Conservation (phyloP, 2,888 invertebrate species). For the Pandemis corylana region DNA sequence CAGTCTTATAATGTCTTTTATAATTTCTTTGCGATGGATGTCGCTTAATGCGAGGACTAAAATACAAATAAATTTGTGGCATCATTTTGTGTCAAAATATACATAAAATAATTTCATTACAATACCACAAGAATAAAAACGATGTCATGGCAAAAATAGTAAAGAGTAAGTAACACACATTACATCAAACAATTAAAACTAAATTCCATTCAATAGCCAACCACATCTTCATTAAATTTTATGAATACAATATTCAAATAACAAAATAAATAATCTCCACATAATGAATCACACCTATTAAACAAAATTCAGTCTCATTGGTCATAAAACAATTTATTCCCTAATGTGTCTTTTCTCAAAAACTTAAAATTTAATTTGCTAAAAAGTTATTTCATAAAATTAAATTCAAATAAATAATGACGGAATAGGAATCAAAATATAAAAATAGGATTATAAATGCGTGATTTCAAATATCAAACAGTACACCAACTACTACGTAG, state of each 20-base stretch:
- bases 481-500: constrained; percentile 19
- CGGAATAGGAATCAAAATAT: constrained; percentile 38
- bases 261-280: constrained; percentile 78
- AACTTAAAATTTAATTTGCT: constrained; percentile 56
- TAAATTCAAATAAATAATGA: constrained; percentile 31
- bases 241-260: constrained; percentile 45
- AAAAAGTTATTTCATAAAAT: constrained; percentile 29
- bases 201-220: constrained; percentile 44
- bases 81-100: constrained; percentile 38
- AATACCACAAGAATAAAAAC: constrained; percentile 42
- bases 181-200: constrained; percentile 52
- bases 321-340: constrained; percentile 70
- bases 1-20: constrained; percentile 78
- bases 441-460: constrained; percentile 33
- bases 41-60: constrained; percentile 32
- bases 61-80: constrained; percentile 47
- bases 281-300: constrained; percentile 68
- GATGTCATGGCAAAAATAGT: constrained; percentile 53
- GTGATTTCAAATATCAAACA: constrained; percentile 19
- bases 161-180: constrained; percentile 46
- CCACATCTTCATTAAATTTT: constrained; percentile 21
- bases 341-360: constrained; percentile 72
- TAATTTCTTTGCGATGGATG: constrained; percentile 36
- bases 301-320: constrained; percentile 84
- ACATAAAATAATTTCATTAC: constrained; percentile 25